Percentiles rank a stretch among this genome's conserved stretches.
phyloP scores from a whole-genome alignment of 1,140 invertebrate species.

The Lasaia peninsularis region DNA sequence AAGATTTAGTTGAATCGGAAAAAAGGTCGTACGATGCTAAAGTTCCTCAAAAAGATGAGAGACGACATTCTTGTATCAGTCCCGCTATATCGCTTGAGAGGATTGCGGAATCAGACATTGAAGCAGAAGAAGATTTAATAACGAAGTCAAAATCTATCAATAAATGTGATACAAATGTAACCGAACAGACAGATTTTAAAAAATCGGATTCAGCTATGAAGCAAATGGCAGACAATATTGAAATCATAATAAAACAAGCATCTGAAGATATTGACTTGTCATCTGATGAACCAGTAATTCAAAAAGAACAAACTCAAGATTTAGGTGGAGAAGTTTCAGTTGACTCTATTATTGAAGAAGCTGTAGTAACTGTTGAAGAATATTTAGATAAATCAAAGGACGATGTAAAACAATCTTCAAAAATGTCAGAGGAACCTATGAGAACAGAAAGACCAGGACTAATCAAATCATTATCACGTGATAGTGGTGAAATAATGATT shows the following conservation, averaged over 20 bases:
- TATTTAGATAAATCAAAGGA: conserved; percentile 50
- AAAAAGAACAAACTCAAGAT: conserved; percentile 36
- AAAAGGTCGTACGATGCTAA: conserved; percentile 65
- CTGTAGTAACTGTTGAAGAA: conserved; percentile 60
- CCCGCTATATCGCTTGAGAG: conserved; percentile 70
- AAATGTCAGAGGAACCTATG: conserved; percentile 41
- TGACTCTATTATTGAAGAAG: conserved; percentile 68
- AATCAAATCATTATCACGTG: conserved; percentile 62
- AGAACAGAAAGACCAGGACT: conserved; percentile 56
- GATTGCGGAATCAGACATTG: conserved; percentile 64
- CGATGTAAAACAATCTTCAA: conserved; percentile 32
- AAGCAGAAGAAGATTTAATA: conserved; percentile 55
- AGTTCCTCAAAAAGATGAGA: conserved; percentile 64
- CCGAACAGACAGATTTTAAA: conserved; percentile 43
- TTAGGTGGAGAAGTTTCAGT: conserved; percentile 57
- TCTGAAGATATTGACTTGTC: conserved; percentile 67
- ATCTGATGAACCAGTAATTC: conserved; percentile 49
- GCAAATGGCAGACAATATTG: conserved; percentile 72
- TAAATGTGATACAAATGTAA: conserved; percentile 26
- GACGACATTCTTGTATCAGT: conserved; percentile 68
- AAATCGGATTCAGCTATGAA: conserved; percentile 73
- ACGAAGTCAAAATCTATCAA: conserved; percentile 25
- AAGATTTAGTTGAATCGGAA: conserved; percentile 63
- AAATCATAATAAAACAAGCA: conserved; percentile 73
- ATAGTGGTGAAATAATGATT: conserved; percentile 67